These are phyloP conservation scores for Eurystomus glaucurus DNA, from an alignment of 2,797 vertebrate species.

Conservation along the genomic window DNA sequence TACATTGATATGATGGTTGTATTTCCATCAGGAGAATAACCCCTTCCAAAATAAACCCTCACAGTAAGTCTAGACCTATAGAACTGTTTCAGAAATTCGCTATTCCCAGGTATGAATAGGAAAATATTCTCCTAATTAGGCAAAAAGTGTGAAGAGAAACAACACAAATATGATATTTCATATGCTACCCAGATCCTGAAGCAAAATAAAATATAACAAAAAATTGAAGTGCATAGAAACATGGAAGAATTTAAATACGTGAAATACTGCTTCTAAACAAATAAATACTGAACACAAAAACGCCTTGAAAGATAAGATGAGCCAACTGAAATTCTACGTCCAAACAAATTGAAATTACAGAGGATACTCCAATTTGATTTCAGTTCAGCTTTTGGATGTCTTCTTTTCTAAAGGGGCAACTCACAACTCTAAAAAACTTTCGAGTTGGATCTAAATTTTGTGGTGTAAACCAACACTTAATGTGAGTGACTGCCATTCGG, in stretches of 20 bases:
- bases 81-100: conserved; percentile 39
- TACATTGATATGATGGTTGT: conserved; percentile 44
- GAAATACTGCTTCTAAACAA: conserved; percentile 14
- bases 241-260: conserved; percentile 16
- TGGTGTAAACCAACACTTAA: neutral
- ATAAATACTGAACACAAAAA: neutral
- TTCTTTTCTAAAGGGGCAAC: neutral
- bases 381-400: neutral
- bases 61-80: neutral
- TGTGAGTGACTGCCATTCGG: conserved; percentile 29
- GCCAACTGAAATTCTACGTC: neutral
- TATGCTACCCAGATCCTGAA: neutral
- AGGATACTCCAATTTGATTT: neutral
- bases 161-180: neutral
- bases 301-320: neutral
- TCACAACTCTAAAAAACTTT: neutral
- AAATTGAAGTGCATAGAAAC: neutral
- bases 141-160: neutral
- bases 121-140: conserved; percentile 39
- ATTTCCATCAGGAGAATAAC: conserved; percentile 61
- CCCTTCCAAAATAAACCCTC: conserved; percentile 28
- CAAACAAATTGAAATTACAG: conserved; percentile 20
- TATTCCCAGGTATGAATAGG: neutral
- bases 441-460: neutral
- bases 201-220: conserved; percentile 23